Conservation (phyloP, 2,113 vertebrate genomes). For the Reinhardtius hippoglossoides region DNA sequence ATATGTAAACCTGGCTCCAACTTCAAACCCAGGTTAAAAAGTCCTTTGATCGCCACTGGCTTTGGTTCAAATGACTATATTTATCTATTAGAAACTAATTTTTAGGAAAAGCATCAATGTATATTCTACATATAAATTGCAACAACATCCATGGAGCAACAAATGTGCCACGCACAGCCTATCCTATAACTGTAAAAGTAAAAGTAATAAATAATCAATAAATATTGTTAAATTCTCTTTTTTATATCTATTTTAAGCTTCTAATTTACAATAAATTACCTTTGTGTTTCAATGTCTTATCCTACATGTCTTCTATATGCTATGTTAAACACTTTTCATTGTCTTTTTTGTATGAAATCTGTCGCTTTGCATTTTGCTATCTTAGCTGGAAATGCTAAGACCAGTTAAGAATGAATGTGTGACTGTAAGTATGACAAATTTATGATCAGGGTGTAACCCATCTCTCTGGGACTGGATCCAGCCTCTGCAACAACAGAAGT, state of each 20-base stretch:
- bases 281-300: too few relatives aligned
- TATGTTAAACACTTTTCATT: not conserved
- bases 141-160: too few relatives aligned
- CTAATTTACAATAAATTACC: too few relatives aligned
- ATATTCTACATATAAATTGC: too few relatives aligned
- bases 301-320: not conserved
- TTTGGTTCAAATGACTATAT: not conserved
- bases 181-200: too few relatives aligned
- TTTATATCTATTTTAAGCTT: too few relatives aligned
- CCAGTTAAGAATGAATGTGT: not conserved
- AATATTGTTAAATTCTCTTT: too few relatives aligned
- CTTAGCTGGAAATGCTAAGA: not conserved
- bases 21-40: constrained; percentile 6
- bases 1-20: not conserved
- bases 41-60: not conserved
- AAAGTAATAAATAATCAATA: too few relatives aligned
- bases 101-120: too few relatives aligned
- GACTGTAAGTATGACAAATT: constrained; percentile 2
- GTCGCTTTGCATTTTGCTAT: not conserved
- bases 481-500: not conserved
- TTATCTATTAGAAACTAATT: too few relatives aligned
- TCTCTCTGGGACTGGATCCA: not conserved
- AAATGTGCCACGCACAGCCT: too few relatives aligned
- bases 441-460: constrained; percentile 5
- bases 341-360: not conserved